Percentiles rank a stretch among this genome's conserved stretches.
phyloP scores from a whole-genome alignment of 1,140 invertebrate genomes.

The Nephotettix cincticeps region DNA sequence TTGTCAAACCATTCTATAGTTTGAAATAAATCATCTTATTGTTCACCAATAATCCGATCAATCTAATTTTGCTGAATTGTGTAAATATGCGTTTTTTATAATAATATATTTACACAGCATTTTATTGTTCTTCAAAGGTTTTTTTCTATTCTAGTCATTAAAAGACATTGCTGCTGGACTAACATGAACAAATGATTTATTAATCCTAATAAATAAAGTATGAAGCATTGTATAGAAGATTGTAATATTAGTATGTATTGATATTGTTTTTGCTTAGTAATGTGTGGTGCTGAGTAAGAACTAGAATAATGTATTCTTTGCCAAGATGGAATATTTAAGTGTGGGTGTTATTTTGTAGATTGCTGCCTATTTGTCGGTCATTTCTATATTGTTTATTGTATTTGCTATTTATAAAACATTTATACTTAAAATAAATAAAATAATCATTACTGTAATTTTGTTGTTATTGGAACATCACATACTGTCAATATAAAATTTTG shows the following conservation, averaged over 20 bases:
- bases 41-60: no score
- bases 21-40: no score
- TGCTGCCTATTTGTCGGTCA: not conserved
- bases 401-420: constrained; percentile 28
- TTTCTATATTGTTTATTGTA: constrained; percentile 20
- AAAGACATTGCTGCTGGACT: not conserved
- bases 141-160: constrained; percentile 17
- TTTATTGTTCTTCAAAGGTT: not conserved
- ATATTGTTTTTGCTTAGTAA: constrained; percentile 11
- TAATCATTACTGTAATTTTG: no score
- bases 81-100: no score
- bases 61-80: no score
- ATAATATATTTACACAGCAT: no score
- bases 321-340: constrained; percentile 9
- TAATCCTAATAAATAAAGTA: not conserved
- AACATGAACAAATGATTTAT: not conserved
- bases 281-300: constrained; percentile 23
- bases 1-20: no score
- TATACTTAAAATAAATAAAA: constrained; percentile 26
- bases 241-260: not conserved
- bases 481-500: no score
- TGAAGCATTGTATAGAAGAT: not conserved
- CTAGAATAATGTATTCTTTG: not conserved
- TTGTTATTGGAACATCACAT: no score
- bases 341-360: constrained; percentile 23